Percentiles rank a stretch among this genome's conserved stretches.
phyloP scores from a whole-genome alignment of 2,888 invertebrate species.

The Nomada ruficornis region DNA sequence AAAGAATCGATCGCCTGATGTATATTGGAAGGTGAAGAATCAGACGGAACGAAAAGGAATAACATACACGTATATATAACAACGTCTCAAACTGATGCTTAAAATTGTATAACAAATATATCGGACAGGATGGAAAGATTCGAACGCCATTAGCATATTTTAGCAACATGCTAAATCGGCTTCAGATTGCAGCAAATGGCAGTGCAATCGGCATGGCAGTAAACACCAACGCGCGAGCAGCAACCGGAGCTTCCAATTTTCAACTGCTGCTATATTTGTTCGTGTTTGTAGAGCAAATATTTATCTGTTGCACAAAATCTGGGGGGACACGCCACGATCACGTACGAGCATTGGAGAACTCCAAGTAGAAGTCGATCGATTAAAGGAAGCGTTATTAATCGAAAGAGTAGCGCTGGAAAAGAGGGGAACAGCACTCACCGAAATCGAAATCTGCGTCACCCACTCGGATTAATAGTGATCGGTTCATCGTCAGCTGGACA shows the following conservation, averaged over 20 bases:
- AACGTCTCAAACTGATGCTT: no score
- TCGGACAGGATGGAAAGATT: no score
- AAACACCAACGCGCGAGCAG: no score
- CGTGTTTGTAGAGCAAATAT: no score
- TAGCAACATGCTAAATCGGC: no score
- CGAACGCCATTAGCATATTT: no score
- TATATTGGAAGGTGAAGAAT: not conserved
- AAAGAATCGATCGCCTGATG: constrained; percentile 11
- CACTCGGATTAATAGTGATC: constrained; percentile 13
- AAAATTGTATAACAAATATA: no score
- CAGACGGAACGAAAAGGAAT: not conserved
- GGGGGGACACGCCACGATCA: not conserved
- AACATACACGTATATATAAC: not conserved
- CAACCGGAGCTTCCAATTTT: no score
- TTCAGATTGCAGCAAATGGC: no score
- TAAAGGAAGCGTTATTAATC: not conserved
- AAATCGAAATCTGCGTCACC: not conserved
- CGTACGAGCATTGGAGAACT: not conserved
- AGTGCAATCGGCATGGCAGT: no score
- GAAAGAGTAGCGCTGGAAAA: not conserved
- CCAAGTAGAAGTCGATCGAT: not conserved
- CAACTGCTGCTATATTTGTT: no score
- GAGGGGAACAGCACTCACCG: constrained; percentile 16
- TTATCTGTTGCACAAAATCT: not conserved
- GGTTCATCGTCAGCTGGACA: not conserved